These are phyloP conservation scores for Phrynocephalus forsythii DNA, from an alignment of 2,797 vertebrate species.

Conservation along the genomic window DNA sequence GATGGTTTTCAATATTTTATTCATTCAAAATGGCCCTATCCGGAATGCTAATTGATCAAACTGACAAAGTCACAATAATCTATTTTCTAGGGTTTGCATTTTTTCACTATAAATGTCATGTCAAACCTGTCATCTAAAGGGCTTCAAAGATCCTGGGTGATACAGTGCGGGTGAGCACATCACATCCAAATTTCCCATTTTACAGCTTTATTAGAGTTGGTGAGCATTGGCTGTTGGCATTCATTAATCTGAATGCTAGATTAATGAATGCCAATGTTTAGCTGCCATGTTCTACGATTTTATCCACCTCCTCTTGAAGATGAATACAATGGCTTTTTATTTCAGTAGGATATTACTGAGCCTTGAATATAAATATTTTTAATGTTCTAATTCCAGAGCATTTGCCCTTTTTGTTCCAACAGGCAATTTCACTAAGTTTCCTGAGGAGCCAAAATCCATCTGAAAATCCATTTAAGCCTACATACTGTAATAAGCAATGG, in stretches of 20 bases:
- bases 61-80: conserved; percentile 15
- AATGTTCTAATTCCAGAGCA: conserved; percentile 14
- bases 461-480: not conserved
- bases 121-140: not conserved
- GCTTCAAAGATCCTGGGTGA: not conserved
- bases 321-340: not conserved
- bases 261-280: conserved; percentile 9
- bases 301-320: conserved; percentile 16
- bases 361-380: not conserved
- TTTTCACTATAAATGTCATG: not conserved
- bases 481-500: not conserved
- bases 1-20: not conserved
- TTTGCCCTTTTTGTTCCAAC: conserved; percentile 2
- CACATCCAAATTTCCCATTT: not conserved
- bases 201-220: not conserved
- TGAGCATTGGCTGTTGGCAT: not conserved
- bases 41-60: conserved; percentile 37
- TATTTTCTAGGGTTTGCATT: not conserved
- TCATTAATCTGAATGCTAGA: conserved; percentile 30
- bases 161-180: not conserved
- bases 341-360: accelerated
- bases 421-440: conserved; percentile 38
- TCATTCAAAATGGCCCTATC: not conserved
- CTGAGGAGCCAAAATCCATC: conserved; percentile 30
- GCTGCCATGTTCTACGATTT: conserved; percentile 43